Evolutionary conservation across 2,113 vertebrate genomes (phyloP).

Genomic region (Pachypanchax playfairii): DNA sequence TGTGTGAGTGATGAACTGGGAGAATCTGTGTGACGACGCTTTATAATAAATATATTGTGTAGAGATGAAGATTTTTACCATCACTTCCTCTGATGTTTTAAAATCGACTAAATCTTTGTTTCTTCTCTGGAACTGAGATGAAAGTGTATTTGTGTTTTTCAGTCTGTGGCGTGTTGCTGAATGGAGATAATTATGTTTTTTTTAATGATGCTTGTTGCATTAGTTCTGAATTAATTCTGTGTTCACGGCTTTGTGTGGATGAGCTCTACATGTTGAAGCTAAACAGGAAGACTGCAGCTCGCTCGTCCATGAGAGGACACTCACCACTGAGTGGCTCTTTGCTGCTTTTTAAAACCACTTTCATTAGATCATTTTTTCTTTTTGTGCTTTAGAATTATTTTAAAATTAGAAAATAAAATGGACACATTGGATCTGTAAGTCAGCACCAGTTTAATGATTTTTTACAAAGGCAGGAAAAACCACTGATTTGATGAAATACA

Average conservation of each 20-base stretch:
- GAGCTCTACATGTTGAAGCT: background rate
- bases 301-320: background rate
- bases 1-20: too few species aligned
- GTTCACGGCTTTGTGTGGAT: conserved; percentile 3
- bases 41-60: too few species aligned
- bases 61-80: too few species aligned
- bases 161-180: too few species aligned
- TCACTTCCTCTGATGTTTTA: too few species aligned
- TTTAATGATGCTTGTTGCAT: too few species aligned
- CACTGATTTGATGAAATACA: conserved; percentile 16
- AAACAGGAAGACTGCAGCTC: background rate
- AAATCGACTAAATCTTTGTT: too few species aligned
- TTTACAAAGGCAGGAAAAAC: conserved; percentile 72
- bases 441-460: conserved; percentile 70
- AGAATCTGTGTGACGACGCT: too few species aligned
- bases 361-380: background rate
- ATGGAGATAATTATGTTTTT: too few species aligned
- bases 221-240: too few species aligned
- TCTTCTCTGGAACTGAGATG: too few species aligned
- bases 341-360: background rate
- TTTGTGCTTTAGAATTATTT: conserved; percentile 4
- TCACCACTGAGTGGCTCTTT: background rate
- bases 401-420: background rate
- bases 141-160: too few species aligned
- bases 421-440: conserved; percentile 19